These are phyloP conservation scores for Sycophila sp. DNA, from an alignment of 1,140 invertebrate species.

Conservation along the genomic window DNA sequence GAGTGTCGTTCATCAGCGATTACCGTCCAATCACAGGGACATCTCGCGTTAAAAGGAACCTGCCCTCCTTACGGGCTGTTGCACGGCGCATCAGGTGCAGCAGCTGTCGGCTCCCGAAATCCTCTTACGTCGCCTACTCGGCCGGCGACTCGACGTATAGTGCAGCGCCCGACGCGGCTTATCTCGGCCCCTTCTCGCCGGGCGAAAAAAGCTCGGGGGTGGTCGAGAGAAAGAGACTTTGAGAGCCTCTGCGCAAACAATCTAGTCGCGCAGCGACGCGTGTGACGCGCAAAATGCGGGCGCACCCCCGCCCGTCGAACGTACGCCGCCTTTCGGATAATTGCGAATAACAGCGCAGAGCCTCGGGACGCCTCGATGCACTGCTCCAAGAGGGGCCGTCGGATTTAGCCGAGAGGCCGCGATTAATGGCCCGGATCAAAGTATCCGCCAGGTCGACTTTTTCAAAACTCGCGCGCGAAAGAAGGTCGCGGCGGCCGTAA, in stretches of 20 bases:
- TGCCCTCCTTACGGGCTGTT: no score
- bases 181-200: slow-evolving; percentile 23
- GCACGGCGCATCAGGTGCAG: no score
- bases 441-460: slow-evolving; percentile 25
- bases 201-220: no score
- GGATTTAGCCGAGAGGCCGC: slow-evolving; percentile 40
- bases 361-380: slow-evolving; percentile 57
- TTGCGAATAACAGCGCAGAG: slow-evolving; percentile 65
- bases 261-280: slow-evolving; percentile 66
- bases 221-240: no score
- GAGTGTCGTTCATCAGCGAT: no score
- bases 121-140: slow-evolving; percentile 9
- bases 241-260: slow-evolving; percentile 68
- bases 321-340: slow-evolving; percentile 61
- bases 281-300: slow-evolving; percentile 68
- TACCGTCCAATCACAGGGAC: no score
- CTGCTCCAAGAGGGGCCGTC: background rate
- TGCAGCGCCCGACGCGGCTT: slow-evolving; percentile 34
- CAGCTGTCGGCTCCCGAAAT: no score
- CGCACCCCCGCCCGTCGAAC: slow-evolving; percentile 57
- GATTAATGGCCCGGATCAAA: slow-evolving; percentile 39
- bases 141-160: slow-evolving; percentile 48
- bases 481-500: background rate
- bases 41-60: no score
- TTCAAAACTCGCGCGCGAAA: background rate